Evolutionary conservation across 2,888 invertebrate genomes (phyloP), one percentile per base, ranked within the genome.

Genomic region (Tachina lurida): DNA sequence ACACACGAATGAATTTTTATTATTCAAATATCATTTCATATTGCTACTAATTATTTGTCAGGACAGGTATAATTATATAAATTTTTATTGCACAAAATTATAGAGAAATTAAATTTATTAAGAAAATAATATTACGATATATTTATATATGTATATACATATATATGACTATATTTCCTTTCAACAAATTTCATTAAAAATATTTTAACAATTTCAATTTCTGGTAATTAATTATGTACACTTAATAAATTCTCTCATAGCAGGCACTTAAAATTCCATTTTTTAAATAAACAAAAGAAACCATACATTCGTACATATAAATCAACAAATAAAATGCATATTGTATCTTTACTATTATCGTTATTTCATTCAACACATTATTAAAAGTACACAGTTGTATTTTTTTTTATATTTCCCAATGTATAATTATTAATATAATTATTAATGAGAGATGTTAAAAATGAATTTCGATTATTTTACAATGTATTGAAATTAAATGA

Each of bases 401-500:
- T 4, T 39, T 41, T 47, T 68, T 13, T 5, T 31, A 10, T 58
- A 31, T 9, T 10, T 67, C 39, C 39, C 17, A 3, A 49, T 17
- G n/a, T 45, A 45, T 62, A n/a, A 31, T 17, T 47, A 15, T 47
- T 47, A 63, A 56, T 45, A 45, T 62, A n/a, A 31, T 17, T 47
- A 15, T 47, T 47, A 63, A 56, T 56, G 71, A 39, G 62, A 71
- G 54, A 54, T 70, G 56, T 71, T 52, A 79, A 71, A 70, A 78
- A 62, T 70, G 41, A 17, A 54, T 62, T 78, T 70, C 52, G 62
- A 79, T 79, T 79, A 79, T 45, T 45, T 56, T 60, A 41, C 67
- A 19, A 54, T 79, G 19, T 15, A 71, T 52, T 62, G 43, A 60
- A 43, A 67, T 31, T 54, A 56, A 63, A 58, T 47, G n/a, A 68